Conservation (phyloP, 2,797 vertebrate genomes). For the Champsocephalus gunnari region DNA sequence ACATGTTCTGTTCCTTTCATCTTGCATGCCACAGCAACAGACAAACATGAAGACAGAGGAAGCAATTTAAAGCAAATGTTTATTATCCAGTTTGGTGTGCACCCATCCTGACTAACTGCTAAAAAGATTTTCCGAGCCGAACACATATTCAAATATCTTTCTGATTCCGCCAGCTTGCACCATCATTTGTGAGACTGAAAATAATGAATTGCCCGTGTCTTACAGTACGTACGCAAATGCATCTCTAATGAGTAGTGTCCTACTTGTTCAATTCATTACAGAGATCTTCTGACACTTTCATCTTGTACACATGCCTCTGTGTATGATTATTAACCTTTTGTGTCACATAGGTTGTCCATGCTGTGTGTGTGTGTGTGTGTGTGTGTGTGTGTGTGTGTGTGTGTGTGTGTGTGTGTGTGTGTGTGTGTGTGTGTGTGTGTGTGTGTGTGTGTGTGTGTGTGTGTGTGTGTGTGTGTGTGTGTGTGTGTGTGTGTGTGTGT, state of each 20-base stretch:
- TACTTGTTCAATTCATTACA: conserved; percentile 81
- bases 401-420: no score
- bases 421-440: no score
- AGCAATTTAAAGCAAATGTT: conserved; percentile 55
- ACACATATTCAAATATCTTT: conserved; percentile 63
- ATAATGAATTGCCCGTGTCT: conserved; percentile 62
- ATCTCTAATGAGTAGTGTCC: conserved; percentile 80
- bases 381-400: no score
- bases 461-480: no score
- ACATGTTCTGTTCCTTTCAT: conserved; percentile 31
- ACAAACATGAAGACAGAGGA: conserved; percentile 21
- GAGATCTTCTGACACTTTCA: conserved; percentile 70
- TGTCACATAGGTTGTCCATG: conserved; percentile 57
- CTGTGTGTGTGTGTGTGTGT: conserved; percentile 19
- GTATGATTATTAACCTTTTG: conserved; percentile 59
- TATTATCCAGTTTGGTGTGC: conserved; percentile 47
- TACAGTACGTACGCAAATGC: conserved; percentile 61
- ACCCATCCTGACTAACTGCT: conserved; percentile 49
- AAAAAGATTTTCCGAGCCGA: conserved; percentile 57
- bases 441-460: no score
- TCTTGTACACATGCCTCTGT: conserved; percentile 65
- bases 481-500: no score
- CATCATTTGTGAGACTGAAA: conserved; percentile 55
- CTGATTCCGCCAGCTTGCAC: conserved; percentile 41
- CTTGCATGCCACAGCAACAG: conserved; percentile 14